Evolutionary conservation across 2,113 vertebrate species (phyloP).

Genomic region (Anhinga rufa): DNA sequence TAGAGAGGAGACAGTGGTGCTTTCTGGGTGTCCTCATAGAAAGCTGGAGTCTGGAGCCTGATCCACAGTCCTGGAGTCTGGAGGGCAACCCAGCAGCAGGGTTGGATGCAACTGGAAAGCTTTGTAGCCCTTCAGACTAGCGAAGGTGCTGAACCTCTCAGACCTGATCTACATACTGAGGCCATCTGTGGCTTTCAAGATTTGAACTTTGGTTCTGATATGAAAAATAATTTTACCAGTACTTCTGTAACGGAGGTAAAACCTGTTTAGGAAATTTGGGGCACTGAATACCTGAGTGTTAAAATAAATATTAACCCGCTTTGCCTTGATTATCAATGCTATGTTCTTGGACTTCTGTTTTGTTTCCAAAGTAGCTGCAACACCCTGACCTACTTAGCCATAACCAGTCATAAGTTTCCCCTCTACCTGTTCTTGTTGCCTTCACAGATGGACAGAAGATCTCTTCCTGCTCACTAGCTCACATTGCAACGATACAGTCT

Average conservation of each 20-base stretch:
- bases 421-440: not conserved
- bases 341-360: not conserved
- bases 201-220: accelerated
- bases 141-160: not conserved
- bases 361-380: not conserved
- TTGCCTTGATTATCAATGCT: not conserved
- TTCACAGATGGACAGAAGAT: not conserved
- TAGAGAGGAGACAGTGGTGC: not conserved
- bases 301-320: not conserved
- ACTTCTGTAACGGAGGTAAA: not conserved
- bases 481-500: not conserved
- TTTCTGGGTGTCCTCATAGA: not conserved
- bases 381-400: not conserved
- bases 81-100: not conserved
- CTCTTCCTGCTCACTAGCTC: not conserved
- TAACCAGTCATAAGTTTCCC: not conserved
- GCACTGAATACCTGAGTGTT: not conserved
- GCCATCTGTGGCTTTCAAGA: not conserved
- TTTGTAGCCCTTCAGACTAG: not conserved
- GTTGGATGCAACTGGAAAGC: not conserved
- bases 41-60: not conserved
- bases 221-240: not conserved
- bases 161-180: not conserved
- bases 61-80: not conserved
- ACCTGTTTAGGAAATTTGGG: not conserved